Evolutionary conservation across 2,113 vertebrate genomes (phyloP).

Genomic region (Herpetotheres cachinnans): DNA sequence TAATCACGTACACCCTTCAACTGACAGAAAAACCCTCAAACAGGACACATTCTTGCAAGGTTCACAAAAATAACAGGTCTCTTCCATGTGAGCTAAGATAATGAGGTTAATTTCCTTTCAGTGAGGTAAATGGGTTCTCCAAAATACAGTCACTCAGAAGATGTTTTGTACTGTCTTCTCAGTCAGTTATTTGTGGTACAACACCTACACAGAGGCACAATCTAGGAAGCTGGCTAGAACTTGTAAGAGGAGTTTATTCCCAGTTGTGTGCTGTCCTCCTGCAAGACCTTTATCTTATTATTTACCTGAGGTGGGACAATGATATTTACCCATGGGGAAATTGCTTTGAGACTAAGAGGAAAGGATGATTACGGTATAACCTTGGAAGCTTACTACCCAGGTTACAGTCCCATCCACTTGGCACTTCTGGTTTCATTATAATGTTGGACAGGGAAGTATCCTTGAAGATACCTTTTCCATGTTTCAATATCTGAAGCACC

Average conservation of each 20-base stretch:
- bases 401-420: not conserved
- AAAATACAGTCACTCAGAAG: not conserved
- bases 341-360: not conserved
- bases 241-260: not conserved
- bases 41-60: conserved; percentile 40
- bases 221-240: not conserved
- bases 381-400: not conserved
- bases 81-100: not conserved
- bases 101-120: not conserved
- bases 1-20: not conserved
- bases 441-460: not conserved
- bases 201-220: not conserved
- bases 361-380: not conserved
- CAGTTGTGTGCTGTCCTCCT: not conserved
- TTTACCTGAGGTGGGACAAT: not conserved
- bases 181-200: not conserved
- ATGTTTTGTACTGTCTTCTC: not conserved
- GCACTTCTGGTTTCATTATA: not conserved
- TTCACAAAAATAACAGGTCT: not conserved
- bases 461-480: not conserved
- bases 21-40: not conserved
- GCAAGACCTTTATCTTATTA: not conserved
- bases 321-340: not conserved
- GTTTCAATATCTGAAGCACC: not conserved
- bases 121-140: not conserved